Evolutionary conservation across 2,113 vertebrate genomes (phyloP).

Genomic region (Grallaria varia): DNA sequence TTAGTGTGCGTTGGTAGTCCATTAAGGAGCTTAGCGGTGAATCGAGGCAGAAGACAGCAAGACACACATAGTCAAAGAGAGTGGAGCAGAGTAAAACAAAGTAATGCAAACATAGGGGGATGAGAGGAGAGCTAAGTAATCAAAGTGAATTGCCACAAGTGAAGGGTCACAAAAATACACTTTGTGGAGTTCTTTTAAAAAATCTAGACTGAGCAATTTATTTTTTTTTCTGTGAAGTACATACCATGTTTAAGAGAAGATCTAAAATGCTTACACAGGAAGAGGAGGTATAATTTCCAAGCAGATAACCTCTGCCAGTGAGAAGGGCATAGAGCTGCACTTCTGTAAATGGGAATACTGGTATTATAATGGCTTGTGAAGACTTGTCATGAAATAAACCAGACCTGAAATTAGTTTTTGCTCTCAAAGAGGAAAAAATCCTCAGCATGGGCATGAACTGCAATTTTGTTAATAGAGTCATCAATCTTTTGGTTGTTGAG

Average conservation of each 20-base stretch:
- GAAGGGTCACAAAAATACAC: not conserved
- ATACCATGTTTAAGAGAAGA: not conserved
- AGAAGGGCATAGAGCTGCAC: not conserved
- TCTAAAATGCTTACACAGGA: not conserved
- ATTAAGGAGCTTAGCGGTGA: not conserved
- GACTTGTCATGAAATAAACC: not conserved
- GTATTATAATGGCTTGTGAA: not conserved
- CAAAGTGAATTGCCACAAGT: not conserved
- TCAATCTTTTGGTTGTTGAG: not conserved
- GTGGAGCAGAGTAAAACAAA: not conserved
- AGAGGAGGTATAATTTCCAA: not conserved
- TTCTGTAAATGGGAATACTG: not conserved
- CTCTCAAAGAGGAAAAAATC: not conserved
- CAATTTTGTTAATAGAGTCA: not conserved
- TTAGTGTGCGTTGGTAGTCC: not conserved
- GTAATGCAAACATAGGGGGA: fast-evolving
- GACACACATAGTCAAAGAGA: not conserved
- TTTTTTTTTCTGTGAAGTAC: not conserved
- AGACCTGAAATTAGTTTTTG: not conserved
- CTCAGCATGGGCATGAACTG: not conserved
- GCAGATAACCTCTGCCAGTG: not conserved
- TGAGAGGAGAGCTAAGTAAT: not conserved
- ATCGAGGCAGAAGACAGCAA: not conserved
- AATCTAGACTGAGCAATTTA: not conserved
- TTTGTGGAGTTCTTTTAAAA: not conserved